Percentiles rank a stretch among this genome's conserved stretches.
These are phyloP conservation scores for Otocyon megalotis DNA, from an alignment of 2,113 vertebrate genomes.

Conservation along the genomic window DNA sequence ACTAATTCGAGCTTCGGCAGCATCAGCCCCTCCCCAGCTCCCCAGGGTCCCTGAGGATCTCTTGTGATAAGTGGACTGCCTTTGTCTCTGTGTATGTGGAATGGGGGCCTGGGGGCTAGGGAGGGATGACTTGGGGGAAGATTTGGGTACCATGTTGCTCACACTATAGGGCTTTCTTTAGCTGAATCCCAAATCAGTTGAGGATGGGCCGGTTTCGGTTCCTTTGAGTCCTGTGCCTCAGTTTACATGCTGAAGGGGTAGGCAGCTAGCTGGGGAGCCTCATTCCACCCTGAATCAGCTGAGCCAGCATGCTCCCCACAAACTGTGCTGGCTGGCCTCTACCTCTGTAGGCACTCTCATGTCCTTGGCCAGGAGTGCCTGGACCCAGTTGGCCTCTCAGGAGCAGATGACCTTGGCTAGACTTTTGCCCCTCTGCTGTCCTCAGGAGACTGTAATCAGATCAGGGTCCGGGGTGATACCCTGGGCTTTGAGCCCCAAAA, in stretches of 20 bases:
- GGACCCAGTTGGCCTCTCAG: background rate
- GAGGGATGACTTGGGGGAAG: background rate
- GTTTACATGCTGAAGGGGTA: background rate
- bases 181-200: background rate
- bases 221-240: background rate
- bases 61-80: background rate
- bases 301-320: background rate
- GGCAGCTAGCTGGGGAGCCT: background rate
- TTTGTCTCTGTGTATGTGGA: background rate
- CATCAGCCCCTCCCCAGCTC: background rate
- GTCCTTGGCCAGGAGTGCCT: background rate
- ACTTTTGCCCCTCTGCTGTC: background rate
- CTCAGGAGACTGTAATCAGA: background rate
- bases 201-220: background rate
- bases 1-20: constrained; percentile 68
- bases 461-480: no score
- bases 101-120: background rate
- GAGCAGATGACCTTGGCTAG: background rate
- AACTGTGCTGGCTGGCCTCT: background rate
- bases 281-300: background rate
- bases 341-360: background rate
- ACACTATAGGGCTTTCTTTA: background rate
- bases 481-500: background rate
- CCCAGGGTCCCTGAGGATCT: background rate
- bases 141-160: background rate